These are phyloP conservation scores for Scaptomyza parva DNA, from an alignment of 2,888 invertebrate genomes.

Conservation along the genomic window DNA sequence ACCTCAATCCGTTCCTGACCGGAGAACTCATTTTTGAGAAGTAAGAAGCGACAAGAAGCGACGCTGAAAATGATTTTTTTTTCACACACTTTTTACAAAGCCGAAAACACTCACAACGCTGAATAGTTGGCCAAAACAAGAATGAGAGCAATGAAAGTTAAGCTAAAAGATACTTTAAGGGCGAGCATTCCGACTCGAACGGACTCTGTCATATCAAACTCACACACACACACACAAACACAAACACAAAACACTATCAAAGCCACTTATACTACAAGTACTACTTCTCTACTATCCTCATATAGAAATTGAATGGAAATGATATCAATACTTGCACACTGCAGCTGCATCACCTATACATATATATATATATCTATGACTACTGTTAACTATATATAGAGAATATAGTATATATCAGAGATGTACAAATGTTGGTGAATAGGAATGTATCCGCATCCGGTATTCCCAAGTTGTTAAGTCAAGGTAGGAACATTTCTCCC, in stretches of 20 bases:
- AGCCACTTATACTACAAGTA: slow-evolving; percentile 9
- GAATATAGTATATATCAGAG: slow-evolving; percentile 26
- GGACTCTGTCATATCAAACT: slow-evolving; percentile 47
- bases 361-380: slow-evolving; percentile 7
- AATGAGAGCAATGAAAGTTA: background rate
- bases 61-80: slow-evolving; percentile 1
- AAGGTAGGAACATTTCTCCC: too few species aligned
- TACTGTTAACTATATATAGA: slow-evolving; percentile 5
- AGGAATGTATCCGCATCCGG: too few species aligned
- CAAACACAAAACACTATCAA: too few species aligned
- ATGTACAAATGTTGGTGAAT: background rate
- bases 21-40: slow-evolving; percentile 82
- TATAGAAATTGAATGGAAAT: background rate
- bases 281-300: slow-evolving; percentile 6
- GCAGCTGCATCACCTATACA: slow-evolving; percentile 23
- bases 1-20: slow-evolving; percentile 82
- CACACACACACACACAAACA: slow-evolving; percentile 24
- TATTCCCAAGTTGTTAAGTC: background rate
- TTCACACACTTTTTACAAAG: background rate
- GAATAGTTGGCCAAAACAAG: slow-evolving; percentile 46
- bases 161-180: slow-evolving; percentile 10
- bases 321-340: slow-evolving; percentile 8
- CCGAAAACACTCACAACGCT: slow-evolving; percentile 1
- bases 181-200: slow-evolving; percentile 24
- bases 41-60: slow-evolving; percentile 51